Percentiles rank a stretch among this genome's conserved stretches.
Evolutionary conservation across 1,140 invertebrate species (phyloP).

Genomic region (Heliconius melpomene): DNA sequence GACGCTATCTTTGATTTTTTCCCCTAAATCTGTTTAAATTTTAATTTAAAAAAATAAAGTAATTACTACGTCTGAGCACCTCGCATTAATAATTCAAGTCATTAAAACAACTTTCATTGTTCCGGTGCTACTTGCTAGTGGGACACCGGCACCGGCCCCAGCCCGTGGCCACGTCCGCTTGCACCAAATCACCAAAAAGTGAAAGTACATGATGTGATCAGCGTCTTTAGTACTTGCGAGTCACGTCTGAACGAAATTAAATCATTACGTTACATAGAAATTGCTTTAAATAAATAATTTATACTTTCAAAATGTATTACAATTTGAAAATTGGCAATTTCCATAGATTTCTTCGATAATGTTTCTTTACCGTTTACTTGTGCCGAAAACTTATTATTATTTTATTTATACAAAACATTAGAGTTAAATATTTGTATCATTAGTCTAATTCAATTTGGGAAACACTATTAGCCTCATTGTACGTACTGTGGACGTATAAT

Average conservation of each 20-base stretch:
- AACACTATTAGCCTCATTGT: conserved; percentile 22
- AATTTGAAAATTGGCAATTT: too few species aligned
- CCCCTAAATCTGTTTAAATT: background rate
- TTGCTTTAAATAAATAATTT: background rate
- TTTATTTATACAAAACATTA: background rate
- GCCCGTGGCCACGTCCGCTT: conserved; percentile 50
- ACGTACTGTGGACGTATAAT: background rate
- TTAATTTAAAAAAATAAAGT: background rate
- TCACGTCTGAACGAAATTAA: conserved; percentile 39
- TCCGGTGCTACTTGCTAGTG: conserved; percentile 51
- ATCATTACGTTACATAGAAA: conserved; percentile 24
- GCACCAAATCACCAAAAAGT: conserved; percentile 67
- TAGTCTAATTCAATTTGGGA: conserved; percentile 20
- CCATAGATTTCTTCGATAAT: too few species aligned
- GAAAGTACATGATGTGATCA: conserved; percentile 70
- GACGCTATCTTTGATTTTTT: too few species aligned
- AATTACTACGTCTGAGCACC: conserved; percentile 19
- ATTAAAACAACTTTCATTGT: conserved; percentile 71
- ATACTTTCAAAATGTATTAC: background rate
- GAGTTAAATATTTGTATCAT: conserved; percentile 20
- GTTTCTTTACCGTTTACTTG: background rate
- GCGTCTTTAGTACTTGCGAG: conserved; percentile 37
- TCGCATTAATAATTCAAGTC: conserved; percentile 40
- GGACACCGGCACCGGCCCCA: conserved; percentile 33
- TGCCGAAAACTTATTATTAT: background rate